Base-by-base conservation (phyloP, 2,888 invertebrate genomes). In the Notodonta ziczac region DNA sequence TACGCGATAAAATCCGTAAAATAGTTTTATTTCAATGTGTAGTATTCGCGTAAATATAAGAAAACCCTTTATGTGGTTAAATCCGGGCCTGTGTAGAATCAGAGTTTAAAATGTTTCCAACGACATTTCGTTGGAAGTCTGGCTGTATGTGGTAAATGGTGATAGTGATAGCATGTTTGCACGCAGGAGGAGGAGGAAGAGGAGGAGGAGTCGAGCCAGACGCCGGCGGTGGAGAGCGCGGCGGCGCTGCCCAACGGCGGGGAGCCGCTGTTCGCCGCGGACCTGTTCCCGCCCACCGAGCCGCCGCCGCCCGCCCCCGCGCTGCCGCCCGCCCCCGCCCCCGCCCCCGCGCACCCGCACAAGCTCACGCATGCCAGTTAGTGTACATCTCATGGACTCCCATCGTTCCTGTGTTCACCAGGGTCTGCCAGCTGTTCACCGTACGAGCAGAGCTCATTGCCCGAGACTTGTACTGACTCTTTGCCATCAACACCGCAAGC, bases 281-380 rank as follows among this genome's bases (percentile, higher is more conserved):
- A 74, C 42, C 42, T 73, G 65, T 81, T 76, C 72, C 48, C 44
- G 32, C 32, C 62, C 32, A 16, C 62, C 39, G 54, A 14, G 16
- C 61, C 56, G 9, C 5, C 9, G 44, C 5, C n/a, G 50, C 24
- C 62, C 12, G 39, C 53, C 2, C 55, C 51, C 24, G 10, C 59
- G 14, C 60, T 53, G 8, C 59, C 35, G 7, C n/a, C 52, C 62
- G 42, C 70, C 63, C 53, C 61, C 67, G 16, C 75, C 1, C 55
- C 52, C 35, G 10, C 59, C 59, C 35, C 5, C n/a, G 54, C 62
- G 35, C 70, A 63, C 53, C 61, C 67, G 16, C 75, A 72, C 64
- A 75, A 76, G n/a, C 67, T 75, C 2, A 55, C 74, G 0, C 78
- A 69, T 14, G 60, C 69, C 40, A 73, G 83, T 83, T 2, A 70